Conservation (phyloP, 2,113 vertebrate genomes). For the Vicugna pacos region DNA sequence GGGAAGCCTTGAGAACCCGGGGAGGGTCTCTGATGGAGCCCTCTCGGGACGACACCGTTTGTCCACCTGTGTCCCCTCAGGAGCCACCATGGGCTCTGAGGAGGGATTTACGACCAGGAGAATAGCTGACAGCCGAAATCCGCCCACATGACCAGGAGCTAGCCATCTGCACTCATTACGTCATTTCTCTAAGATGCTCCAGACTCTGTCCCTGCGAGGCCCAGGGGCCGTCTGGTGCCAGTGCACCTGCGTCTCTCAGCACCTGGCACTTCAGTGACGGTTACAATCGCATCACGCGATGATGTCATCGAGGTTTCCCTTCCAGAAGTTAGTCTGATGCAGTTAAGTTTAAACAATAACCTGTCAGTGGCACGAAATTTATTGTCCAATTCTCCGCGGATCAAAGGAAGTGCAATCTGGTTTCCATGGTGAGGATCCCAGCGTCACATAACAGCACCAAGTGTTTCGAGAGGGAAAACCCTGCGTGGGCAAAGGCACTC, state of each 20-base stretch:
- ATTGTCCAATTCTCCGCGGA: slow-evolving; percentile 7
- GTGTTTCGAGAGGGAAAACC: neutral
- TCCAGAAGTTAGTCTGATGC: neutral
- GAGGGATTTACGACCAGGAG: neutral
- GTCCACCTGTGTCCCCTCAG: neutral
- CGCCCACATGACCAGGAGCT: neutral
- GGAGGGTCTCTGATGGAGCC: neutral
- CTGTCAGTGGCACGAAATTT: rapidly evolving
- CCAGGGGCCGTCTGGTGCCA: neutral
- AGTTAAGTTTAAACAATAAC: neutral
- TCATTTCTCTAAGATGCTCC: neutral
- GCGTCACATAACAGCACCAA: neutral
- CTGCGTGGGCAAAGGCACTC: neutral
- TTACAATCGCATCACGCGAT: neutral
- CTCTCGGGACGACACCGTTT: too few relatives aligned
- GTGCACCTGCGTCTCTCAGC: neutral
- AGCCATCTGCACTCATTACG: rapidly evolving
- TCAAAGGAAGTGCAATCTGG: neutral
- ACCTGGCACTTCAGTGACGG: neutral
- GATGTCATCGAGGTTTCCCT: neutral
- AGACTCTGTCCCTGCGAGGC: neutral
- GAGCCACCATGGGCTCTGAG: neutral
- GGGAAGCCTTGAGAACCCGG: too few relatives aligned
- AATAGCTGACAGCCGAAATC: neutral
- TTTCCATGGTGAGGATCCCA: neutral